Base-by-base conservation (phyloP, 30 jellyfish, hydroid and myxozoan species). In the Pelagia noctiluca region DNA sequence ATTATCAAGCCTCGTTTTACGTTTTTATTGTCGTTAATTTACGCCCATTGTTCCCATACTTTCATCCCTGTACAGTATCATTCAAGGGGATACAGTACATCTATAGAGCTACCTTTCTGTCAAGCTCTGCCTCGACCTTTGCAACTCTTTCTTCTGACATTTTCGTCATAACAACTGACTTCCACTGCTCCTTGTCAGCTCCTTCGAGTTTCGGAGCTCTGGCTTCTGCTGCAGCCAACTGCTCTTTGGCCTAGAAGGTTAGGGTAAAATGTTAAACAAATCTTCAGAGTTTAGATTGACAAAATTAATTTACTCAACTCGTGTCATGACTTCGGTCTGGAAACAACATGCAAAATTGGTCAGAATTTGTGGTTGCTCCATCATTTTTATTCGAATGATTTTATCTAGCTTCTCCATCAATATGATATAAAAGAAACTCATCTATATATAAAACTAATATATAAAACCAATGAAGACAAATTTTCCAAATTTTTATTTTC, bases 181-280 rank as follows among this genome's bases (percentile, higher is more conserved):
- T 79, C 89, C 89, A 79, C 29, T 79, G 89, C 2, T 38, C 65
- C 54, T 74, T 62, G 82, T 79, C 89, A 1, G 89, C 89, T 63
- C 47, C 89, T 25, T 68, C 78, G 4, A 79, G 63, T 42, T 79
- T 79, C 3, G 89, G 89, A 19, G 78, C 82, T 22, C 89, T 76
- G 2, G 89, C 89, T 7, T 79, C 80, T 7, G 89, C 89, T 1
- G 74, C 28, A 5, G 82, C 37, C 11, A 79, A 82, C 65, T 63
- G 81, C 67, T 63, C 48, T 38, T 37, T 79, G 8, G 26, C 72
- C 89, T 79, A 21, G 2, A 47, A 26, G 22, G 32, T 7, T 28
- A 26, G 19, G 18, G 18, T n/a, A 12, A 35, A 22, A 32, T 25
- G 19, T 13, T 31, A 3, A 19, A 54, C 4, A 10, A 21, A 2